Conservation (phyloP, 2,113 vertebrate species). For the Raja brachyura region DNA sequence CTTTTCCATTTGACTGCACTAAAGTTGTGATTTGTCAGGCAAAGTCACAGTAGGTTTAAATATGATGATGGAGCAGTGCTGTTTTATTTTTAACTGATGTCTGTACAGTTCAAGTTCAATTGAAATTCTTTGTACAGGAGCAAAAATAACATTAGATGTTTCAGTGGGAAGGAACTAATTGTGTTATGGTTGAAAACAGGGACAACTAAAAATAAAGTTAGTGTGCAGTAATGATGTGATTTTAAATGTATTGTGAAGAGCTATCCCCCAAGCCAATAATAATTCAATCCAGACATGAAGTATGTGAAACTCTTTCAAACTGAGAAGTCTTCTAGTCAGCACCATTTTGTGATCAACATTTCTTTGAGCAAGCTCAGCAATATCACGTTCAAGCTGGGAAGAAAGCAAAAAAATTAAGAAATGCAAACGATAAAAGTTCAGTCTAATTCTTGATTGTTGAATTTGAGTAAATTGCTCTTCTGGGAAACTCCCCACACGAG, state of each 20-base stretch:
- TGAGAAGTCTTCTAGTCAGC: background rate
- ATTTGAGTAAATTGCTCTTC: background rate
- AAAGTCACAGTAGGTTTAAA: conserved; percentile 16
- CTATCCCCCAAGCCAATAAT: background rate
- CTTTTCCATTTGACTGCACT: background rate
- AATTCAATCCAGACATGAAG: background rate
- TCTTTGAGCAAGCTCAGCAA: background rate
- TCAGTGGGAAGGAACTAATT: conserved; percentile 32
- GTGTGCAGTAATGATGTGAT: conserved; percentile 3
- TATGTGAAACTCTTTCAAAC: conserved; percentile 7
- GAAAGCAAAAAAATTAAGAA: background rate
- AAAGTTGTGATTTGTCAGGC: conserved; percentile 26
- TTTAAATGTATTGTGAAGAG: conserved; percentile 28
- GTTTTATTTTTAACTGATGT: conserved; percentile 31
- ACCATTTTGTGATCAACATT: background rate
- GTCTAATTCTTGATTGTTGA: background rate
- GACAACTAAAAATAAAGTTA: conserved; percentile 4
- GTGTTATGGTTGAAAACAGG: conserved; percentile 27
- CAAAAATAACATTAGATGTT: conserved; percentile 31
- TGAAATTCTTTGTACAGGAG: conserved; percentile 4
- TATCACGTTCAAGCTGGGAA: background rate
- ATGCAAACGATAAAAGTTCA: background rate
- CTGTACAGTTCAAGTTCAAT: conserved; percentile 15
- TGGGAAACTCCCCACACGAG: background rate
- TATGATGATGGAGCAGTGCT: background rate